These are phyloP conservation scores for Microcebus tavaratra DNA, from an alignment of 2,113 vertebrate genomes.

Conservation along the genomic window DNA sequence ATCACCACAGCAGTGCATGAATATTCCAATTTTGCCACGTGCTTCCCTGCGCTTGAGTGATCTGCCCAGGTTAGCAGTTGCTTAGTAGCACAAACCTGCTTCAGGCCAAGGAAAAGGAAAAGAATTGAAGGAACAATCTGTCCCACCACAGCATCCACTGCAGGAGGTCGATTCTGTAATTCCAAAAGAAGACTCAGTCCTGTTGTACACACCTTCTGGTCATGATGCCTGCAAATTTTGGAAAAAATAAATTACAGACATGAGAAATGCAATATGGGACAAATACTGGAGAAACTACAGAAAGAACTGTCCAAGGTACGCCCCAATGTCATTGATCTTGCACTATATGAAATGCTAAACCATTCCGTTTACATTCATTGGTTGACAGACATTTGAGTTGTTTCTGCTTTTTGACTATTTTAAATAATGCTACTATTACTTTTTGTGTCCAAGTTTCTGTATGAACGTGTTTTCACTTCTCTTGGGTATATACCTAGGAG, in stretches of 20 bases:
- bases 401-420: background rate
- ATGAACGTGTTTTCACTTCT: background rate
- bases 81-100: slow-evolving; percentile 93
- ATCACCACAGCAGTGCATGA: no score
- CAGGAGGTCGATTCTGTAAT: slow-evolving; percentile 91
- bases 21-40: no score
- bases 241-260: background rate
- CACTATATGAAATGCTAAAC: background rate
- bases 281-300: background rate
- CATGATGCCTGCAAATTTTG: slow-evolving; percentile 90
- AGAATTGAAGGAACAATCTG: slow-evolving; percentile 97
- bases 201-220: slow-evolving; percentile 98
- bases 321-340: background rate
- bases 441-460: background rate
- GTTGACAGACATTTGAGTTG: background rate
- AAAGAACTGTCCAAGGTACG: background rate
- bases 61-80: slow-evolving; percentile 89
- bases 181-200: slow-evolving; percentile 96
- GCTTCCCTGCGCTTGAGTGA: slow-evolving; percentile 82
- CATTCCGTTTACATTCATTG: background rate
- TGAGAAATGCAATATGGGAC: background rate
- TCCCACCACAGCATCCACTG: slow-evolving; percentile 89
- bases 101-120: slow-evolving; percentile 96
- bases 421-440: background rate
- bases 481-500: background rate